Percentiles rank a stretch among this genome's conserved stretches.
phyloP scores from a whole-genome alignment of 2,797 vertebrate genomes.

The Eulemur rubriventer region DNA sequence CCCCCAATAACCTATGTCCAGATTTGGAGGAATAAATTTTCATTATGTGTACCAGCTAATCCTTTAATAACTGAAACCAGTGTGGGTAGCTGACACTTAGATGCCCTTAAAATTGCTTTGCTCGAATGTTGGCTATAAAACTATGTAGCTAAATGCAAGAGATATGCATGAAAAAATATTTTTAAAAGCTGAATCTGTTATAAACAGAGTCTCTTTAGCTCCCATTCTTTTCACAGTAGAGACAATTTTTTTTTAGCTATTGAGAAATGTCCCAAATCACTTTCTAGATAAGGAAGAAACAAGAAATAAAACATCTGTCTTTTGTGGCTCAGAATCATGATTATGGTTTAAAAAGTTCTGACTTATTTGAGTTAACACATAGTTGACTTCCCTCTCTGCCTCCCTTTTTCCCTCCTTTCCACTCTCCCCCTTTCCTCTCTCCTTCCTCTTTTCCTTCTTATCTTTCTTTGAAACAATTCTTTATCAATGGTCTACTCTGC shows the following conservation, averaged over 20 bases:
- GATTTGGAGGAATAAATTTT: constrained; percentile 35
- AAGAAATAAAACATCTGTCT: neutral
- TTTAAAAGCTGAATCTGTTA: neutral
- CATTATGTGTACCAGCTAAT: constrained; percentile 28
- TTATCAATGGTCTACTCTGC: neutral
- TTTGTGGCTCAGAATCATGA: neutral
- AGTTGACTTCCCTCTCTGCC: neutral
- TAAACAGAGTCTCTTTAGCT: neutral
- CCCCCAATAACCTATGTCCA: neutral
- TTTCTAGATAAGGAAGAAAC: neutral
- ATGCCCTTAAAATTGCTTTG: constrained; percentile 41
- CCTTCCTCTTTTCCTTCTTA: neutral
- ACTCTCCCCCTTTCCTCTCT: neutral
- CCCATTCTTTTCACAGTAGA: neutral
- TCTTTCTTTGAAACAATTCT: neutral
- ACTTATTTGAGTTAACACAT: neutral
- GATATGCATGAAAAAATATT: neutral
- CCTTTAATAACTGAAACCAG: constrained; percentile 33
- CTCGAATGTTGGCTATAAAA: neutral
- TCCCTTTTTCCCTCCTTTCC: no score
- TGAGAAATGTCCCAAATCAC: constrained; percentile 19
- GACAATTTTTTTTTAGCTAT: neutral
- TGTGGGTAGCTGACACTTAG: neutral
- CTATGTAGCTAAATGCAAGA: neutral
- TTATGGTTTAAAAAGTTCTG: neutral